phyloP scores from a whole-genome alignment of 2,113 vertebrate genomes.

The Podilymbus podiceps region DNA sequence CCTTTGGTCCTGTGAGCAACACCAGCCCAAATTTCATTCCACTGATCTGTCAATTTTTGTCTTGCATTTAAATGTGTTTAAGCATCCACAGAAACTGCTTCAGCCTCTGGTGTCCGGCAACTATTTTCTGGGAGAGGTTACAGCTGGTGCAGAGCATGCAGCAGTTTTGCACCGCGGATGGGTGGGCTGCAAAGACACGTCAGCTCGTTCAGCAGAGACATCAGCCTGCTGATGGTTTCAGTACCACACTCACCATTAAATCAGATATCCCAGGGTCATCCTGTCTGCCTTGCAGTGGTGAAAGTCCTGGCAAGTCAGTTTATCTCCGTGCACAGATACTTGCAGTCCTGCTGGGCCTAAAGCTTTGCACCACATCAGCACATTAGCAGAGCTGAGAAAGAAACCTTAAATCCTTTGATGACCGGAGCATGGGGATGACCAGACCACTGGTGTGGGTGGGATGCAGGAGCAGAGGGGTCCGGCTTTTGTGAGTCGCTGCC shows the following conservation, averaged over 20 bases:
- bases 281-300: not conserved
- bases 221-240: not conserved
- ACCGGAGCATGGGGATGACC: not conserved
- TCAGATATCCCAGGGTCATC: not conserved
- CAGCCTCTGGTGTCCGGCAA: not conserved
- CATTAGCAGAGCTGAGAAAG: not conserved
- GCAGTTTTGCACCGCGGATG: not conserved
- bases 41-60: not conserved
- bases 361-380: not conserved
- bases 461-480: not conserved
- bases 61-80: not conserved
- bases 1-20: not conserved
- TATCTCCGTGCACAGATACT: not conserved
- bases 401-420: not conserved
- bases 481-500: not conserved
- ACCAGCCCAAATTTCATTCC: not conserved
- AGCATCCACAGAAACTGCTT: not conserved
- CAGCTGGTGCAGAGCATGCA: not conserved
- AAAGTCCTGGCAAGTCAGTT: not conserved
- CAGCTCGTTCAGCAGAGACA: not conserved
- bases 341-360: not conserved
- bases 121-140: not conserved
- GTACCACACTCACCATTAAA: not conserved
- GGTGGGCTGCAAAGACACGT: not conserved
- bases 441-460: rapidly evolving